Base-by-base conservation (phyloP, 2,797 vertebrate genomes). In the Neomorphus geoffroyi region DNA sequence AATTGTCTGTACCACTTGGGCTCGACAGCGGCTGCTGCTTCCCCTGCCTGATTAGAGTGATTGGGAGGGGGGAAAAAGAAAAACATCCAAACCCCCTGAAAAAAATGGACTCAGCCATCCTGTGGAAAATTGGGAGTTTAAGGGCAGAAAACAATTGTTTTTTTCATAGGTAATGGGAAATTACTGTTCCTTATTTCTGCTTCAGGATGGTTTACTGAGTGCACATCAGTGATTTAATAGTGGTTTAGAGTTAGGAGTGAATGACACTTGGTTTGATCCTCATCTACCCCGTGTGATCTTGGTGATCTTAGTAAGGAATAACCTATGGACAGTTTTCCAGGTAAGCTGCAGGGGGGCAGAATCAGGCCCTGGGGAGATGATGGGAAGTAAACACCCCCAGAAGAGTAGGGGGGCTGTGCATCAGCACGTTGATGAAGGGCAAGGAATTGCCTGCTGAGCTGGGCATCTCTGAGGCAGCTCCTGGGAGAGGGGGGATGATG, bases 81-180 rank as follows among this genome's bases (percentile, higher is more conserved):
- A 64, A 9, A 0, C 10, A 6, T 22, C 30, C 18, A 6, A 56
- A 66, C 32, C 2, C 0, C 11, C 24, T 54, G 5, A 53, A 26
- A 67, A 56, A 56, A 11, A 28, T 19, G 50, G 6, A 17, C 23
- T 6, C 1, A 14, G 19, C 39, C 4, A 8, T 67, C 51, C n/a
- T 50, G 2, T 58, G n/a, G 53, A 51, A 9, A 67, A 32, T 9
- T 84, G 46, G 54, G 18, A 77, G 23, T 23, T 57, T 77, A 51
- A 39, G 8, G 6, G 30, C 26, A 64, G 32, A 83, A 28, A 62
- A 23, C 10, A 35, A 4, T 67, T 87, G 51, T 56, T 85, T 85
- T 35, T 90, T 61, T 22, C 22, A 7, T 16, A 6, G 69, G 6
- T n/a, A 37, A 39, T 72, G 23, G n/a, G n/a, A 61, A 66, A 43